phyloP scores from a whole-genome alignment of 1,140 invertebrate genomes.

The Diuraphis noxia region DNA sequence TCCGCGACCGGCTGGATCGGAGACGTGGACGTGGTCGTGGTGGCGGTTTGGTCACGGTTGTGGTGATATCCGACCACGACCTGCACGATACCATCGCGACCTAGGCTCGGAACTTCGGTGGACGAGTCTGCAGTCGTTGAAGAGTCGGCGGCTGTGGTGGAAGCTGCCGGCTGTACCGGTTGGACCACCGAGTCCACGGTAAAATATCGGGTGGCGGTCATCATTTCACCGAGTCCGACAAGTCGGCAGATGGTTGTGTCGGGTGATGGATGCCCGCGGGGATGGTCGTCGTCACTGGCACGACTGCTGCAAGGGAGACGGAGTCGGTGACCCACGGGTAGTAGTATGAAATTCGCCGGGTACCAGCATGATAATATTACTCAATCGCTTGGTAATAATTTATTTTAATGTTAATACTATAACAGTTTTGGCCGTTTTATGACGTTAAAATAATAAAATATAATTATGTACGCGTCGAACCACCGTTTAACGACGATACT shows the following conservation, averaged over 20 bases:
- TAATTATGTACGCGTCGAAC: neutral
- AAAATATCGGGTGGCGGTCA: neutral
- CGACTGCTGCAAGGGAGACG: neutral
- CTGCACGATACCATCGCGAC: neutral
- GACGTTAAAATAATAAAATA: neutral
- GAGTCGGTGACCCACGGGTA: neutral
- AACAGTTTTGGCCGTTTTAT: neutral
- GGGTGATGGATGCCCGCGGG: neutral
- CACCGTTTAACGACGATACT: neutral
- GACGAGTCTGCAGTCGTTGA: neutral
- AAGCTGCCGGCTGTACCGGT: neutral
- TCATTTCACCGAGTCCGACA: neutral
- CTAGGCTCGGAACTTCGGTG: neutral
- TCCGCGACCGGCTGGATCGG: neutral
- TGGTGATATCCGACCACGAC: neutral
- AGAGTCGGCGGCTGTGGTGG: neutral
- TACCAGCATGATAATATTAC: constrained; percentile 1
- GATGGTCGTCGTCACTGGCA: neutral
- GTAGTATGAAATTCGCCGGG: neutral
- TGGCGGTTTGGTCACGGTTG: neutral
- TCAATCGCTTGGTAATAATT: neutral
- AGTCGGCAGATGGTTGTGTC: neutral
- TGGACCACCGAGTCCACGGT: neutral
- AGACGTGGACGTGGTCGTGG: neutral
- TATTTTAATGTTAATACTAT: neutral